Evolutionary conservation across 2,113 vertebrate species (phyloP), one percentile per base, ranked within the genome.

Genomic region (Alouatta palliata): DNA sequence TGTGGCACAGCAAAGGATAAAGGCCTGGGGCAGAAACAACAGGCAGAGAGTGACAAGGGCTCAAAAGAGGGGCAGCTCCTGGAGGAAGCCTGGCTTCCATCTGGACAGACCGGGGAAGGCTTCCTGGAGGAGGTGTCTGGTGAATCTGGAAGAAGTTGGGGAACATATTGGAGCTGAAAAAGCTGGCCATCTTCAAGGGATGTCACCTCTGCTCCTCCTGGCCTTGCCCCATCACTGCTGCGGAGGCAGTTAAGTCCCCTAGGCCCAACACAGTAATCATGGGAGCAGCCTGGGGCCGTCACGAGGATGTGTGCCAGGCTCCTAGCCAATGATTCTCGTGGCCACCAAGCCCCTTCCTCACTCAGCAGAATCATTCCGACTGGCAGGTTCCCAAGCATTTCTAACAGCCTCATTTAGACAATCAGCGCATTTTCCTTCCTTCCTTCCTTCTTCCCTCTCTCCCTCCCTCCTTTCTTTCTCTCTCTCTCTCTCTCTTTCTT

Each of bases 361-460:
- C 21, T 73, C 75, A 10, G 5, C 43, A 71, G 89, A 32, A 79
- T 87, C 64, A 64, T 85, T 95, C 75, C 95, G 80, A 66, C 71
- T 92, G 93, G 68, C 93, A 93, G 71, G 81, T 85, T 87, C 81
- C 77, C 70, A 80, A 17, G 54, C 52, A 92, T 58, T 73, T 79
- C 95, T 92, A 94, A 84, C 49, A 40, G 76, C 82, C 81, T 61
- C 23, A 0, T 85, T 79, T 84, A 92, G 71, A 64, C 30, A 66
- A 97, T 79, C 70, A 3, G 47, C 40, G 49, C 11, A 79, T 80
- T 80, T 95, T 27, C 49, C 14, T 52, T 52, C 49, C 14, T 5
- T 52, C 49, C 49, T 16, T 49, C 49, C 49, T 1, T 49, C 49
- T 49, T 47, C 47, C 47, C 10, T 13, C 12, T 11, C 1, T 14